A percentile compares a stretch with the other conserved stretches of the same genome.
Conservation (phyloP, 2,113 vertebrate species). For the Larimichthys polyactis region DNA sequence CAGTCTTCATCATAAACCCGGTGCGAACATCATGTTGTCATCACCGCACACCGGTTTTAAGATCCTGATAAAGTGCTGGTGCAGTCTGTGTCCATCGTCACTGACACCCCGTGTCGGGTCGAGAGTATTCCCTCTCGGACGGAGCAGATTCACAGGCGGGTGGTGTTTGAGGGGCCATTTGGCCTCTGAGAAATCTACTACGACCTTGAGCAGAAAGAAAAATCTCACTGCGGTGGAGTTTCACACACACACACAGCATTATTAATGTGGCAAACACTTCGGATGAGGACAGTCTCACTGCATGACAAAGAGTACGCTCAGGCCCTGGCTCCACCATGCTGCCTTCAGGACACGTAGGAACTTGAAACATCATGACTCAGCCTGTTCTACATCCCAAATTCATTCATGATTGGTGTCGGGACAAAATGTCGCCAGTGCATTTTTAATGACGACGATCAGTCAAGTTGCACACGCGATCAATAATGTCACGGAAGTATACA, state of each 20-base stretch:
- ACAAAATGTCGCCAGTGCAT: not conserved
- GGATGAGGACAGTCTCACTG: not conserved
- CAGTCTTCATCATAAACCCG: constrained; percentile 44
- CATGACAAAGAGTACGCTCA: not conserved
- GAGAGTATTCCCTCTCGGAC: not conserved
- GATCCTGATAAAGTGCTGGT: constrained; percentile 25
- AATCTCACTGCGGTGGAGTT: not conserved
- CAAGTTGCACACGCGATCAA: not conserved
- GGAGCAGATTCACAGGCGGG: not conserved
- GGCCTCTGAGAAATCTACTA: constrained; percentile 3
- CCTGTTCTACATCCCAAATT: not conserved
- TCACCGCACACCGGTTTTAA: constrained; percentile 26
- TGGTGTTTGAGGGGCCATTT: not conserved
- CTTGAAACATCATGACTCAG: constrained; percentile 18
- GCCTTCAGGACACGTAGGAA: constrained; percentile 29
- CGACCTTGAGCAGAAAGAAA: not conserved
- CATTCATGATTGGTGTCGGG: not conserved
- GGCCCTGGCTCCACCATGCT: not conserved
- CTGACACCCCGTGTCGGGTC: not conserved
- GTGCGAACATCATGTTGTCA: constrained; percentile 23
- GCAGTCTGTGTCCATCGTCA: not conserved
- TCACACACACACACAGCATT: not conserved
- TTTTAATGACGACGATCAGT: not conserved
- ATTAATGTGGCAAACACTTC: not conserved
- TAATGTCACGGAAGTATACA: not conserved